Base-by-base conservation (phyloP, 2,888 invertebrate genomes). In the Aspidiotus destructor region DNA sequence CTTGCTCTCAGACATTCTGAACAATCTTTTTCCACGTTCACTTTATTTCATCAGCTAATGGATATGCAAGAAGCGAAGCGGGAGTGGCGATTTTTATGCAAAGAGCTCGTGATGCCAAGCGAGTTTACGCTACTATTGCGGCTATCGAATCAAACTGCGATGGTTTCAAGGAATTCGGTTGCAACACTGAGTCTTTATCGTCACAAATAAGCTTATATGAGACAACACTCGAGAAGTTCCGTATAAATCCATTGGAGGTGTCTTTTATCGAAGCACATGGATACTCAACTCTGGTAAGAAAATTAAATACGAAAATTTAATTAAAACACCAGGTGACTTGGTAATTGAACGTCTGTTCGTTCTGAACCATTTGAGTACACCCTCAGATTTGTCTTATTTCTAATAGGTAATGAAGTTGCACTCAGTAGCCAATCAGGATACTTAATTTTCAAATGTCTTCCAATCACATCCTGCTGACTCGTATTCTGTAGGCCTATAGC, bases 191-290 rank as follows among this genome's bases (percentile, higher is more conserved):
- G 1, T 83, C 85, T 61, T 90, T 91, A 17, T 79, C 77, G 60
- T 86, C 89, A 85, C 92, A 93, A 79, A 86, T 87, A 75, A 83
- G 80, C 75, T 84, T 87, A 76, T 94, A 89, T 78, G 83, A 80
- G 72, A 93, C 95, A 78, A 87, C 94, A 0, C 98, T 97, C 79
- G 80, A 80, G 10, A 92, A 94, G 78, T 85, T 85, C 55, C 84
- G 86, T 1, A 77, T 99, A 65, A 85, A 88, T 73, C 97, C 98
- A 7, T 77, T 80, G 61, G 86, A 89, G 68, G 90, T 99, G 0
- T 81, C 80, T 6, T 99, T 97, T 78, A 88, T 99, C 2, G 99
- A 99, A 79, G 95, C 97, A 63, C 99, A 99, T 79, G 98, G 98
- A 68, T 98, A 98, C 28, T 98, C 98, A 69, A 98, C 98, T 9